A percentile compares a stretch with the other conserved stretches of the same genome.
Conservation (phyloP, 2,797 vertebrate genomes). For the Sebastes cheni region DNA sequence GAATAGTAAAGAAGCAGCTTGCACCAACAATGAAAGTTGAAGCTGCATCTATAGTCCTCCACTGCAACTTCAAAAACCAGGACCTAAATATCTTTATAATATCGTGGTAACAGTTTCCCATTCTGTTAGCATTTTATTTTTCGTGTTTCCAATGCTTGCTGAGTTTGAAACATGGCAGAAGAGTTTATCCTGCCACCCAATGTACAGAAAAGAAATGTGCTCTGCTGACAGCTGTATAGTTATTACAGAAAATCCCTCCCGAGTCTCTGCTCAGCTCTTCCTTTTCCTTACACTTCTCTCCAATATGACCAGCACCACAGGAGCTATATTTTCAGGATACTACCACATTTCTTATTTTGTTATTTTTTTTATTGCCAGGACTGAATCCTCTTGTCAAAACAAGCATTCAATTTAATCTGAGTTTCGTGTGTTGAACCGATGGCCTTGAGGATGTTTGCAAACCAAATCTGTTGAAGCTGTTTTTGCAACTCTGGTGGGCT, state of each 20-base stretch:
- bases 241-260: constrained; percentile 7
- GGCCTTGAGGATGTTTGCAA: background rate
- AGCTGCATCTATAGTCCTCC: background rate
- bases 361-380: background rate
- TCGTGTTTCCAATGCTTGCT: background rate
- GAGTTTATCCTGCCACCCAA: background rate
- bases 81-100: background rate
- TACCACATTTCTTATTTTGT: background rate
- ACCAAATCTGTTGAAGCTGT: background rate
- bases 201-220: background rate
- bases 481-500: background rate
- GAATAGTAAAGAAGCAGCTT: background rate
- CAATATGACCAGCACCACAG: background rate
- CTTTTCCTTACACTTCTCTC: background rate
- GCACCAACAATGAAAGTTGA: background rate
- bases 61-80: background rate
- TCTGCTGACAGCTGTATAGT: constrained; percentile 1
- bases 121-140: background rate
- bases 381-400: constrained; percentile 2
- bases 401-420: background rate
- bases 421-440: background rate
- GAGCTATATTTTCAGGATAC: background rate
- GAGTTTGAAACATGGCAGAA: background rate
- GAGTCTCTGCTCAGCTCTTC: background rate
- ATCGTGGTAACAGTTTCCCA: background rate